Evolutionary conservation across 2,797 vertebrate genomes (phyloP), one percentile per base, ranked within the genome.

Genomic region (Lutjanus campechanus): DNA sequence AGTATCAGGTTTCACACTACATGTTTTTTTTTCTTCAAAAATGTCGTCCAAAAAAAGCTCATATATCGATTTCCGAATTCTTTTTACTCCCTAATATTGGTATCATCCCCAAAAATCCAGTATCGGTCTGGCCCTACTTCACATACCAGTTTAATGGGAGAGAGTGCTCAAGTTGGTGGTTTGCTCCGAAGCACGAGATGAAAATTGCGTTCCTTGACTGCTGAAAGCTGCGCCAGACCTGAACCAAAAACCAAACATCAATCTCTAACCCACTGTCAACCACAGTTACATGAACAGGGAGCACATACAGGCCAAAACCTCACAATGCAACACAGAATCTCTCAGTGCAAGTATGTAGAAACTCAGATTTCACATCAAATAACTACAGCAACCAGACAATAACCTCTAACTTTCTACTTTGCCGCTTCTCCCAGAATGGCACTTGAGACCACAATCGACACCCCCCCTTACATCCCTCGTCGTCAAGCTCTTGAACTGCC

Each of bases 211-310:
- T 85, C 72, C 66, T 75, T 69, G 76, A 83, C 62, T 73, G 73
- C 76, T 77, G 1, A 69, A 65, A 71, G 62, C 56, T 62, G 50
- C 51, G 80, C 82, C 86, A 86, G 73, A 87, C 51, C 62, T 40
- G 69, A 70, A 46, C 71, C 70, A 53, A 36, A 85, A 86, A 71
- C 79, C 81, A 76, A 84, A 85, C 79, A 87, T 85, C 67, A 76
- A 77, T 85, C 81, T 81, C 54, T 25, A 66, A 65, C 29, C 82
- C 56, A 11, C 79, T 15, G 29, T 71, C 74, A 9, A 84, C 89
- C 76, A 46, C 82, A 78, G 54, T 6, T 62, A 67, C 71, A 68
- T 13, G 64, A 67, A 76, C 51, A 36, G 40, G 13, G 58, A 3
- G 62, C 60, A 61, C 47, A 49, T 8, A 3, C 1, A 44, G 51